Percentiles rank a stretch among this genome's conserved stretches.
Evolutionary conservation across 2,797 vertebrate genomes (phyloP).

Genomic region (Pterois miles): DNA sequence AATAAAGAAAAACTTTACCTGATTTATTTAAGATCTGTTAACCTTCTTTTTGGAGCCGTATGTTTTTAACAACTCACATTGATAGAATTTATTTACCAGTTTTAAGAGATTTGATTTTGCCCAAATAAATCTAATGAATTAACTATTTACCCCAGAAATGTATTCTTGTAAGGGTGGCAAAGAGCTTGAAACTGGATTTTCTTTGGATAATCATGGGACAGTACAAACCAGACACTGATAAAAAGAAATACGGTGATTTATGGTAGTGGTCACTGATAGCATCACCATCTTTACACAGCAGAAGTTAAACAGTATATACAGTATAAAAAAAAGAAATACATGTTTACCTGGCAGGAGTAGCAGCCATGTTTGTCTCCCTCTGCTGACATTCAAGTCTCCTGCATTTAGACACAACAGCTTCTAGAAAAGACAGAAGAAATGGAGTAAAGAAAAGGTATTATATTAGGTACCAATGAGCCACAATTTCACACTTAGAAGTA

Average conservation of each 20-base stretch:
- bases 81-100: too few relatives aligned
- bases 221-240: neutral
- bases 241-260: neutral
- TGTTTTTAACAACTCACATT: too few relatives aligned
- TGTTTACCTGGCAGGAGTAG: neutral
- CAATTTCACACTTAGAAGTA: neutral
- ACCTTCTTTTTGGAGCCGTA: too few relatives aligned
- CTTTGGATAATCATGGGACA: neutral
- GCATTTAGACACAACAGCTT: neutral
- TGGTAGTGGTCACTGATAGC: neutral
- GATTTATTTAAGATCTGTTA: too few relatives aligned
- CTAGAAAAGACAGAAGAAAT: neutral
- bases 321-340: fast-evolving
- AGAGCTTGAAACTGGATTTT: neutral
- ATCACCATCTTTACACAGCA: fast-evolving
- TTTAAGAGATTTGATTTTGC: neutral
- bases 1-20: too few relatives aligned
- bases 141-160: neutral
- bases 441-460: too few relatives aligned
- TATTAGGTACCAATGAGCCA: neutral
- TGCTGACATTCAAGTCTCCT: neutral
- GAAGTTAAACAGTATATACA: neutral
- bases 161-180: neutral
- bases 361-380: conserved; percentile 27
- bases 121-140: neutral